phyloP scores from a whole-genome alignment of 1,140 invertebrate genomes.

The Aphidius ervi region DNA sequence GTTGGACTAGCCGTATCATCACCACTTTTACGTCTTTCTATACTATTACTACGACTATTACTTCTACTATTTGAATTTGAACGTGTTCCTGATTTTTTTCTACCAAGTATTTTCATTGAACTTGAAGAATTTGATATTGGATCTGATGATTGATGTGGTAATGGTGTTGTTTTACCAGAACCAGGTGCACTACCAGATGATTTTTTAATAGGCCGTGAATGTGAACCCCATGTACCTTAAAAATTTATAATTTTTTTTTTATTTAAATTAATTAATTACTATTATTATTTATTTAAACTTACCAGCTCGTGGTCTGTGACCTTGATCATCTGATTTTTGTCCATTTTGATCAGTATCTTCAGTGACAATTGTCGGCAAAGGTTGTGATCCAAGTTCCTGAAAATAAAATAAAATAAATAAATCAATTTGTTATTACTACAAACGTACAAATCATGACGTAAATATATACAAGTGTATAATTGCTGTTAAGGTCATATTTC shows the following conservation, averaged over 20 bases:
- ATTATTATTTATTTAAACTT: not conserved
- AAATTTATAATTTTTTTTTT: conserved; percentile 15
- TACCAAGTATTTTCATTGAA: conserved; percentile 33
- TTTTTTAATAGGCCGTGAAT: conserved; percentile 49
- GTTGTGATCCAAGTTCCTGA: conserved; percentile 64
- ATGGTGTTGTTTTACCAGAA: conserved; percentile 44
- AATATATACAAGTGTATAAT: not conserved
- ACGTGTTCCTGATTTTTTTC: conserved; percentile 44
- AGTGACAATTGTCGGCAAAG: conserved; percentile 56
- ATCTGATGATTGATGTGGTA: conserved; percentile 34
- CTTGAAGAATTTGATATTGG: conserved; percentile 38
- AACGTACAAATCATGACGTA: too few species aligned
- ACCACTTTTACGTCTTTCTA: conserved; percentile 58
- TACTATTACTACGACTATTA: conserved; percentile 60
- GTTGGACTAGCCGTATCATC: conserved; percentile 65
- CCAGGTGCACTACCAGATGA: conserved; percentile 39
- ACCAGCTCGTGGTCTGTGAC: conserved; percentile 47
- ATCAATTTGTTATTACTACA: conserved; percentile 2
- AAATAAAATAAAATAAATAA: conserved; percentile 32
- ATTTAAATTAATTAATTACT: conserved; percentile 6
- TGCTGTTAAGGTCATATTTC: not conserved
- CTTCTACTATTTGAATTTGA: conserved; percentile 53
- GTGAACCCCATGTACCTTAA: conserved; percentile 62
- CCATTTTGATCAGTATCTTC: conserved; percentile 47
- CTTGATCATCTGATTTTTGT: conserved; percentile 40